Evolutionary conservation across 2,797 vertebrate genomes (phyloP).

Genomic region (Macropus fuliginosus): DNA sequence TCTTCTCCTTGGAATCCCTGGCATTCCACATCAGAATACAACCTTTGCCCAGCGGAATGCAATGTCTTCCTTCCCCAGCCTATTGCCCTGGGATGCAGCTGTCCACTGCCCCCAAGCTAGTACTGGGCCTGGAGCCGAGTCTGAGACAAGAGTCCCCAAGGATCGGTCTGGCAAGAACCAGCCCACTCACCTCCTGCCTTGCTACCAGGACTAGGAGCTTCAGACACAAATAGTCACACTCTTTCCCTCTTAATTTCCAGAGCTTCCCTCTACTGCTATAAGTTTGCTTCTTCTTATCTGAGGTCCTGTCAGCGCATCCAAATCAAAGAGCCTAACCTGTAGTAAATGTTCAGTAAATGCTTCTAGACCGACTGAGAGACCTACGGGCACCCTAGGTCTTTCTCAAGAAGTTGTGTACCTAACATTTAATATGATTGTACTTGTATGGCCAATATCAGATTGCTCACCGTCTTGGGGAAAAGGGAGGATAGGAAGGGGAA

Average conservation of each 20-base stretch:
- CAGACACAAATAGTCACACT: neutral
- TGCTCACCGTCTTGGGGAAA: too few relatives aligned
- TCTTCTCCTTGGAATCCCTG: neutral
- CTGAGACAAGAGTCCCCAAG: neutral
- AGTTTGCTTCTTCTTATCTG: neutral
- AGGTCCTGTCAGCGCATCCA: neutral
- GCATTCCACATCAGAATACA: neutral
- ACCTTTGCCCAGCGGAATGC: neutral
- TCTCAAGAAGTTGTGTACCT: neutral
- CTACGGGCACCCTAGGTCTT: neutral
- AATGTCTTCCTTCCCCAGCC: neutral
- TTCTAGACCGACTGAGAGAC: neutral
- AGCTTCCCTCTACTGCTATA: neutral
- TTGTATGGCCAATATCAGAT: too few relatives aligned
- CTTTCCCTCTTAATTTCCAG: neutral
- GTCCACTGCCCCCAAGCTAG: neutral
- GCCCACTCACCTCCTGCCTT: neutral
- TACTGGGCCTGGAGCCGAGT: neutral
- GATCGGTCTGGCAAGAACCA: fast-evolving
- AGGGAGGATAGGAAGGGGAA: too few relatives aligned
- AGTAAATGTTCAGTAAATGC: neutral
- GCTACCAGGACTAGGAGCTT: neutral
- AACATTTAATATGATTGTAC: too few relatives aligned
- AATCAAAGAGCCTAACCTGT: neutral
- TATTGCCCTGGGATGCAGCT: neutral